Percentiles rank a stretch among this genome's conserved stretches.
These are phyloP conservation scores for Pterostichus niger DNA, from an alignment of 2,888 invertebrate genomes.

Conservation along the genomic window DNA sequence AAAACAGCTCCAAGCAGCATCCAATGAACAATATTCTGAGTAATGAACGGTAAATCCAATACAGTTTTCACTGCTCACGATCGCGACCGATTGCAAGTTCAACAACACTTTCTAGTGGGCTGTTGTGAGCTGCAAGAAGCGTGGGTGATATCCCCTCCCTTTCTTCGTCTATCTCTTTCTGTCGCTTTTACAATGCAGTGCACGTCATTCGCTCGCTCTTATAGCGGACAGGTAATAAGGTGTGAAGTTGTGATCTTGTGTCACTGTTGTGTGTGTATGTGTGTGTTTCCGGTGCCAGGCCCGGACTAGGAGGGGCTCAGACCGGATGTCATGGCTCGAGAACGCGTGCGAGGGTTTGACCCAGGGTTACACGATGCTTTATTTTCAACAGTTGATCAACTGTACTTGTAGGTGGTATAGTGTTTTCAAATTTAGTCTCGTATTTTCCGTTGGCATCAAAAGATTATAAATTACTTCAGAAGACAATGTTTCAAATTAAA, in stretches of 20 bases:
- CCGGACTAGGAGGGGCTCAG: constrained; percentile 31
- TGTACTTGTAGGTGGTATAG: not conserved
- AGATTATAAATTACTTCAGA: too few species aligned
- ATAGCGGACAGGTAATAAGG: too few species aligned
- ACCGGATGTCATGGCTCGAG: constrained; percentile 28
- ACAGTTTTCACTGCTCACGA: constrained; percentile 18
- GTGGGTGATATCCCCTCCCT: constrained; percentile 21
- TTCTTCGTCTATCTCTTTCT: not conserved
- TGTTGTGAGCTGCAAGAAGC: constrained; percentile 10
- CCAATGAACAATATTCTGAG: not conserved
- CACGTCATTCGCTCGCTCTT: too few species aligned
- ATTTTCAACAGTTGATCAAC: not conserved
- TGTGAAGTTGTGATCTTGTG: too few species aligned
- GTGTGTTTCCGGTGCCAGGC: constrained; percentile 15
- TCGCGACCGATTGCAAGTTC: constrained; percentile 18
- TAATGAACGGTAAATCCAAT: constrained; percentile 29
- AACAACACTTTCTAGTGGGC: constrained; percentile 48
- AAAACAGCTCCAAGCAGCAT: too few species aligned
- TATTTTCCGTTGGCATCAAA: too few species aligned
- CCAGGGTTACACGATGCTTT: too few species aligned
- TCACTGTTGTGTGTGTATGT: too few species aligned
- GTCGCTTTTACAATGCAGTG: not conserved
- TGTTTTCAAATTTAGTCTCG: too few species aligned
- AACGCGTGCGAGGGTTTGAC: not conserved
- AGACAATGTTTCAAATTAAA: too few species aligned